These are phyloP conservation scores for Nylanderia fulva DNA, from an alignment of 1,140 invertebrate species.

Conservation along the genomic window DNA sequence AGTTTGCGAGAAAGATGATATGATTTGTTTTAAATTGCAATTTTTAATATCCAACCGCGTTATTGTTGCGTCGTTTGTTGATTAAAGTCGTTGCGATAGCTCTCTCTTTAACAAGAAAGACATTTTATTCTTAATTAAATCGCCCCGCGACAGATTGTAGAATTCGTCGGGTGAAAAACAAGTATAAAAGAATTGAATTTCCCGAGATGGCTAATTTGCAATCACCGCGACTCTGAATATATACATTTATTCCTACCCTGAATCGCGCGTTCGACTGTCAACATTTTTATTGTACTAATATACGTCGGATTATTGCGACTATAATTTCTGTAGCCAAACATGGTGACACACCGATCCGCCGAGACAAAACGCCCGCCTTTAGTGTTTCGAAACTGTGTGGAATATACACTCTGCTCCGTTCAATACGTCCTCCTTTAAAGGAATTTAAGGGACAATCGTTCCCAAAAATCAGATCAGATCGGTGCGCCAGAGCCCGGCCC, in stretches of 20 bases:
- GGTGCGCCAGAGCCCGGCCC: constrained; percentile 30
- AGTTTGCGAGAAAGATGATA: neutral
- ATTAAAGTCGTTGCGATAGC: constrained; percentile 17
- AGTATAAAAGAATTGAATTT: constrained; percentile 33
- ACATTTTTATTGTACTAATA: neutral
- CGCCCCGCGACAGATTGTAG: neutral
- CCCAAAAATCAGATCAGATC: constrained; percentile 49
- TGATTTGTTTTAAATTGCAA: neutral
- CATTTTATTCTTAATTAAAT: constrained; percentile 51
- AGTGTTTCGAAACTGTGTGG: neutral
- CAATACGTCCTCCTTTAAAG: neutral
- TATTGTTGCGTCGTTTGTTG: neutral
- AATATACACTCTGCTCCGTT: neutral
- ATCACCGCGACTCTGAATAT: constrained; percentile 50
- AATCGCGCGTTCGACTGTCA: constrained; percentile 5
- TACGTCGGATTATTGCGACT: constrained; percentile 2
- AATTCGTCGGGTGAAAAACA: neutral
- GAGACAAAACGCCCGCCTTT: neutral
- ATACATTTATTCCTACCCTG: constrained; percentile 59
- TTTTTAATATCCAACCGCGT: constrained; percentile 27
- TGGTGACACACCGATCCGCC: neutral
- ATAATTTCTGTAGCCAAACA: constrained; percentile 8
- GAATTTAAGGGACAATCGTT: constrained; percentile 36
- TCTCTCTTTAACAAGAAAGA: constrained; percentile 1
- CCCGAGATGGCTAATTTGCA: constrained; percentile 8